Conservation (phyloP, 2,888 invertebrate genomes). For the Operophtera brumata region DNA sequence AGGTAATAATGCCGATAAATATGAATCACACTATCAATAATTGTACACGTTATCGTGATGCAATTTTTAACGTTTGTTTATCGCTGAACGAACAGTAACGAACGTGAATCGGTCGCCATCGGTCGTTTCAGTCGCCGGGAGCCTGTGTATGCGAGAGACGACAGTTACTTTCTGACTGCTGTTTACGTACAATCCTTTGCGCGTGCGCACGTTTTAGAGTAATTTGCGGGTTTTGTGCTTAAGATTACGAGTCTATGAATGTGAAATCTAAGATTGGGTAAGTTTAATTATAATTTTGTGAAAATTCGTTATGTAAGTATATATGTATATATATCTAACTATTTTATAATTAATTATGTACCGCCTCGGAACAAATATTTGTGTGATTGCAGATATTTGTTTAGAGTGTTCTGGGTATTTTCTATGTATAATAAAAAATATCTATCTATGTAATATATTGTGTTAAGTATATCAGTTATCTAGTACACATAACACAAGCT, state of each 20-base stretch:
- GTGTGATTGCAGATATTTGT: too few relatives aligned
- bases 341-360: too few relatives aligned
- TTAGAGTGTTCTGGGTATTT: too few relatives aligned
- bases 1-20: background rate
- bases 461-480: too few relatives aligned
- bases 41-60: conserved; percentile 8
- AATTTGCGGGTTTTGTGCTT: conserved; percentile 11
- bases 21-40: conserved; percentile 15
- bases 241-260: conserved; percentile 5
- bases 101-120: background rate
- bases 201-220: conserved; percentile 22
- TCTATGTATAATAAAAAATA: too few relatives aligned
- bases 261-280: conserved; percentile 14
- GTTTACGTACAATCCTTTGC: conserved; percentile 3
- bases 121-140: conserved; percentile 5
- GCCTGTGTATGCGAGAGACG: background rate
- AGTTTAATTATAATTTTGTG: background rate
- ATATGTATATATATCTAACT: too few relatives aligned
- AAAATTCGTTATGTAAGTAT: too few relatives aligned
- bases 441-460: too few relatives aligned
- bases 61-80: conserved; percentile 8
- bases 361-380: too few relatives aligned
- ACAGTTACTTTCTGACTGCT: background rate
- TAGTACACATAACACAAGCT: too few relatives aligned
- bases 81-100: conserved; percentile 11